Evolutionary conservation across 2,113 vertebrate genomes (phyloP), one percentile per base, ranked within the genome.

Genomic region (Steatornis caripensis): DNA sequence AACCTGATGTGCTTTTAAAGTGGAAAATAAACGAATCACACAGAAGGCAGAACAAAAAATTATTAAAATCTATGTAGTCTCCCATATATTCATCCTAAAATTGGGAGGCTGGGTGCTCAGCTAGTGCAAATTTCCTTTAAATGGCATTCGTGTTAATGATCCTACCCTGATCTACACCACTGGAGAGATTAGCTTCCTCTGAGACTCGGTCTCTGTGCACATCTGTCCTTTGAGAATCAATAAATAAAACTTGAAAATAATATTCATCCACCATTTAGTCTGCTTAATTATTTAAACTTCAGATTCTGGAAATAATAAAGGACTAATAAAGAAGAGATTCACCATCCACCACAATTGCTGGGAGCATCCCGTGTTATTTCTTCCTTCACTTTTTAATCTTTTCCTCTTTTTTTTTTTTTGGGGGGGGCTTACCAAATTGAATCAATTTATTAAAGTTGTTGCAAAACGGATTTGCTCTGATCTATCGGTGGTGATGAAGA

Each of bases 211-310:
- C 62, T 54, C 70, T 8, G 41, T 62, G 51, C 53, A 61, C 62
- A 26, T 41, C 89, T 80, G 15, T 95, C 71, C 92, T 75, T 55
- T 3, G 6, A 69, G 87, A 94, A 81, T 41, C 84, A 36, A 89
- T 64, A 62, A 74, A n/a, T 54, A 91, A 93, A 93, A 86, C 76
- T 34, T 17, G 65, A 79, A 84, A 66, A 91, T 65, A 76, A 65
- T 41, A 53, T 54, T 86, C 76, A 83, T 66, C 85, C 65, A 36
- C 91, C 64, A 71, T 86, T 93, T 86, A 90, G 89, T 89, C 89
- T 92, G 60, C 91, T 95, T 95, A 94, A 93, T 95, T 93, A 96
- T 96, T 95, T 96, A 96, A 96, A 91, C 94, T 91, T 92, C 92
- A 91, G 37, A 72, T 64, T 64, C 78, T 41, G 10, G 76, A 77